Percentiles rank a stretch among this genome's conserved stretches.
Evolutionary conservation across 2,797 vertebrate species (phyloP).

Genomic region (Myotis findleyi): DNA sequence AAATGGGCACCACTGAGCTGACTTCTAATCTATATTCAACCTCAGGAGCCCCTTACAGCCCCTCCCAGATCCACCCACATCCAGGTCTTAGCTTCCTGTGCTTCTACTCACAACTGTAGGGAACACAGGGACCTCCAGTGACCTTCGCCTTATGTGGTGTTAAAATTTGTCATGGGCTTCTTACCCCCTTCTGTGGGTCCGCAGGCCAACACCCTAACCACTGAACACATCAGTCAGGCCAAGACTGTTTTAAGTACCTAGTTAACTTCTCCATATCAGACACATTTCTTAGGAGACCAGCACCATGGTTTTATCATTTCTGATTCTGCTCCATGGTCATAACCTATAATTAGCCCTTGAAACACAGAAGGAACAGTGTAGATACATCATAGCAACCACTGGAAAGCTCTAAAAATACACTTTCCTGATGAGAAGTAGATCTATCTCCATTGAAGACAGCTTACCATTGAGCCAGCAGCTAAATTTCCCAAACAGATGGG

Average conservation of each 20-base stretch:
- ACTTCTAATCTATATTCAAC: not conserved
- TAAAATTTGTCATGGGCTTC: not conserved
- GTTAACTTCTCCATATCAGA: not conserved
- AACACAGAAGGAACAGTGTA: not conserved
- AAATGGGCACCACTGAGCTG: not conserved
- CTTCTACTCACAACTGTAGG: not conserved
- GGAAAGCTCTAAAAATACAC: not conserved
- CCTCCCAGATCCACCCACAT: not conserved
- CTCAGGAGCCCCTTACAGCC: not conserved
- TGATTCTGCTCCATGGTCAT: not conserved
- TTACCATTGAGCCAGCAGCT: not conserved
- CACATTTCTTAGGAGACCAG: not conserved
- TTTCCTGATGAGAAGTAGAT: not conserved
- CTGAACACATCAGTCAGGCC: too few relatives aligned
- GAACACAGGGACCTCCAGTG: not conserved
- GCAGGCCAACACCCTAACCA: too few relatives aligned
- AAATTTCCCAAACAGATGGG: constrained; percentile 7
- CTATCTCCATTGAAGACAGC: not conserved
- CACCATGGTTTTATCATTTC: not conserved
- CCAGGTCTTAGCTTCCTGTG: not conserved
- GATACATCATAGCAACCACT: not conserved
- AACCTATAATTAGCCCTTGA: not conserved
- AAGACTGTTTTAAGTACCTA: not conserved
- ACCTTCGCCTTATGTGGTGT: not conserved
- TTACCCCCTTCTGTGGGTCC: not conserved